These are phyloP conservation scores for Zaprionus camerounensis DNA, from an alignment of 1,140 invertebrate genomes.

Conservation along the genomic window DNA sequence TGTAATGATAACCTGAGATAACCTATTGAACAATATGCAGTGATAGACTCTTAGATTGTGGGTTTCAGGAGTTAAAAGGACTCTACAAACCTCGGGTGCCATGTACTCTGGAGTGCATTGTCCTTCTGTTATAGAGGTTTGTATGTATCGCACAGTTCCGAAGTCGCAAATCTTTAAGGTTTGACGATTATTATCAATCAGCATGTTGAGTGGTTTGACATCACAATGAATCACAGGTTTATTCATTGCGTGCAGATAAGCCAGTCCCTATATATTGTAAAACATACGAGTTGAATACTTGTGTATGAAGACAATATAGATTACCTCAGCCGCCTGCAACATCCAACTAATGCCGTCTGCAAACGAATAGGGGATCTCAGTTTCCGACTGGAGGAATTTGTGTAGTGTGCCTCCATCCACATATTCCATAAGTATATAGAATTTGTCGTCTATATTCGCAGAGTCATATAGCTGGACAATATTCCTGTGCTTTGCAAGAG, in stretches of 20 bases:
- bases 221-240: neutral
- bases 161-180: neutral
- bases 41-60: neutral
- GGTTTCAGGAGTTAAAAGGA: neutral
- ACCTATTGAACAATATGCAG: neutral
- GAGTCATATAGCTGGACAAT: neutral
- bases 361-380: neutral
- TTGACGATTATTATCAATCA: neutral
- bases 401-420: neutral
- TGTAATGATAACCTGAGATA: neutral
- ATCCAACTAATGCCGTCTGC: neutral
- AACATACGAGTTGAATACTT: no score
- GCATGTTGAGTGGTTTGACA: neutral
- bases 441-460: rapidly evolving
- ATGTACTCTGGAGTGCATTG: neutral
- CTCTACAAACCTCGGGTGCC: neutral
- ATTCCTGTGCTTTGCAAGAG: neutral
- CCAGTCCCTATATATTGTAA: neutral
- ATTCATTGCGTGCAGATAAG: neutral
- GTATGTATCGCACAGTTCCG: neutral
- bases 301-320: neutral
- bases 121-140: rapidly evolving
- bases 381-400: neutral
- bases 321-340: neutral
- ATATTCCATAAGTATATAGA: neutral